These are phyloP conservation scores for Anhinga rufa DNA, from an alignment of 2,113 vertebrate species.

Conservation along the genomic window DNA sequence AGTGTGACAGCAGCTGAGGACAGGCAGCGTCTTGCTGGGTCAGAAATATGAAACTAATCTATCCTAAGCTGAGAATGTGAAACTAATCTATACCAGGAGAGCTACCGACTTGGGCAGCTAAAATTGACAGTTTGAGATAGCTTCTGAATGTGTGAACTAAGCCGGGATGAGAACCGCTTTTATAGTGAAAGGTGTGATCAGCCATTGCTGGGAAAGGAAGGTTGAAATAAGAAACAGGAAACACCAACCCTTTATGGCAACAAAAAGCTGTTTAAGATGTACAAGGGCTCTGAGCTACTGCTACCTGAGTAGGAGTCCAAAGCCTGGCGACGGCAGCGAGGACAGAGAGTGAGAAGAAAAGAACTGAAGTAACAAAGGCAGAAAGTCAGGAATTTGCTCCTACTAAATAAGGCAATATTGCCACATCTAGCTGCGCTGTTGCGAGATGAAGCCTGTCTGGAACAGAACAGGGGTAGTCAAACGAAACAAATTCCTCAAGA, in stretches of 20 bases:
- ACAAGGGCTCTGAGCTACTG: not conserved
- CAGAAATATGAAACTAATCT: conserved; percentile 16
- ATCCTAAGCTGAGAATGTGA: not conserved
- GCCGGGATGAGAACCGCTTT: not conserved
- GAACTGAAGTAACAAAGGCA: not conserved
- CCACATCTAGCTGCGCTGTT: not conserved
- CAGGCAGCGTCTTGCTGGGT: not conserved
- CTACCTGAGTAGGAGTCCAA: not conserved
- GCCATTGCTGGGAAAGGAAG: not conserved
- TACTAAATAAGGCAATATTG: not conserved
- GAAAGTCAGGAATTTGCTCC: not conserved
- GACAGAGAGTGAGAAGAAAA: not conserved
- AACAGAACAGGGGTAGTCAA: not conserved
- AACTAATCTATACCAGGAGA: not conserved
- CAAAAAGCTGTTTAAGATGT: not conserved
- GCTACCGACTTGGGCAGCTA: not conserved
- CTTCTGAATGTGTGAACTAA: conserved; percentile 20
- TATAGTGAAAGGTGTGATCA: not conserved
- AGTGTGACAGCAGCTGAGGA: not conserved
- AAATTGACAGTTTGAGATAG: conserved; percentile 5
- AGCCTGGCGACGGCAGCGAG: not conserved
- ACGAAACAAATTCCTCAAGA: not conserved
- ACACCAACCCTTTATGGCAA: not conserved
- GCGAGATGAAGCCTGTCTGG: not conserved
- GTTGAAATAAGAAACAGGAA: not conserved